Conservation (phyloP, 2,888 invertebrate genomes). For the Teinopalpus imperialis region DNA sequence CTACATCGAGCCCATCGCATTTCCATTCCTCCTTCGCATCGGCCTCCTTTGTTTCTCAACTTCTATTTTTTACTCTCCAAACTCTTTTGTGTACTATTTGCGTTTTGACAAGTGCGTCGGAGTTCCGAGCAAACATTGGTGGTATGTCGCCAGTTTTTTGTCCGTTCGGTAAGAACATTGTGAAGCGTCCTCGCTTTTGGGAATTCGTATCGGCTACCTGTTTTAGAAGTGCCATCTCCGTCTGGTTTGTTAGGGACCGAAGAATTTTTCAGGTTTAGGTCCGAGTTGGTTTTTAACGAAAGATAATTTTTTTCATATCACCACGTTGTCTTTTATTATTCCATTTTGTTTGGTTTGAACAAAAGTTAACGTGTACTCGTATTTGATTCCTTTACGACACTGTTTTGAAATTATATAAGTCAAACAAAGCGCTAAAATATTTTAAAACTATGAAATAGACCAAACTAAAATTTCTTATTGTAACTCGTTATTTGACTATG, state of each 20-base stretch:
- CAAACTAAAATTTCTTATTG: too few species aligned
- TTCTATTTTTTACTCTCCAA: conserved; percentile 53
- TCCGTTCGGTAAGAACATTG: conserved; percentile 24
- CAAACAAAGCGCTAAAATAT: too few species aligned
- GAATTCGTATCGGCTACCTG: conserved; percentile 35
- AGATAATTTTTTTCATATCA: too few species aligned
- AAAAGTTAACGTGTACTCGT: too few species aligned
- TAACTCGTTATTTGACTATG: too few species aligned
- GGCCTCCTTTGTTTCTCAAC: conserved; percentile 65
- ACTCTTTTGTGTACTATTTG: conserved; percentile 69
- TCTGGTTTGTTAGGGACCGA: conserved; percentile 25
- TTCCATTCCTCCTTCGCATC: conserved; percentile 54
- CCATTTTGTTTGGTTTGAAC: too few species aligned
- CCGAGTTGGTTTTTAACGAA: neutral
- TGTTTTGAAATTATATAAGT: too few species aligned
- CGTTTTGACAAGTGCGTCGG: conserved; percentile 71
- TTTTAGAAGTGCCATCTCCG: conserved; percentile 28
- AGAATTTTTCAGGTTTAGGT: neutral
- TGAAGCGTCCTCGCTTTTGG: conserved; percentile 16
- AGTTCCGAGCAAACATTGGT: conserved; percentile 62
- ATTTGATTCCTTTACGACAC: too few species aligned
- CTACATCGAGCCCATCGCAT: conserved; percentile 40
- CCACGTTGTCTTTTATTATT: too few species aligned
- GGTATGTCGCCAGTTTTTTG: conserved; percentile 51
- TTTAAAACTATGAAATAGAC: too few species aligned